Evolutionary conservation across 1,140 invertebrate species (phyloP).

Genomic region (Zaprionus lachaisei): DNA sequence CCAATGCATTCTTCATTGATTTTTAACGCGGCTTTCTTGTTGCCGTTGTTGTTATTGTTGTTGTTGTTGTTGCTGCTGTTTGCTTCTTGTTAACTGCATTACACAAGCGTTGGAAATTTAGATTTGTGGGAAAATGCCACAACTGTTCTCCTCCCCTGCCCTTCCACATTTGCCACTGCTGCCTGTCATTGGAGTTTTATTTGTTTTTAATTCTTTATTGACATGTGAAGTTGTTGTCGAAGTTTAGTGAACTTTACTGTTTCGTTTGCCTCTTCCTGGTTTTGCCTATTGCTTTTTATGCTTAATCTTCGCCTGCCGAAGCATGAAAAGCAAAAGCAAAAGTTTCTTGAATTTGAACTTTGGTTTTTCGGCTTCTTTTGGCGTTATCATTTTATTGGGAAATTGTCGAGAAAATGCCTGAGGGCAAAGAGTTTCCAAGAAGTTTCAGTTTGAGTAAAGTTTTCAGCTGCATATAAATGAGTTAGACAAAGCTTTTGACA

Average conservation of each 20-base stretch:
- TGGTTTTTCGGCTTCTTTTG: constrained; percentile 15
- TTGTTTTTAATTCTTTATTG: constrained; percentile 83
- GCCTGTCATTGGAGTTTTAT: constrained; percentile 74
- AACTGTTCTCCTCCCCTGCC: constrained; percentile 3
- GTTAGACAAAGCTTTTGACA: not conserved
- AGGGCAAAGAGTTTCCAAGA: constrained; percentile 24
- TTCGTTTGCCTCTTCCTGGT: constrained; percentile 44
- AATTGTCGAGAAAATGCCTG: constrained; percentile 7
- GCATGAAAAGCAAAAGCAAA: constrained; percentile 66
- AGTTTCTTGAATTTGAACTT: constrained; percentile 54
- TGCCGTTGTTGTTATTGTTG: constrained; percentile 5
- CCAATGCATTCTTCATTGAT: constrained; percentile 77
- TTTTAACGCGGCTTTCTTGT: constrained; percentile 41
- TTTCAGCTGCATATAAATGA: not conserved
- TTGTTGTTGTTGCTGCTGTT: constrained; percentile 45
- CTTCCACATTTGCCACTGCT: constrained; percentile 14
- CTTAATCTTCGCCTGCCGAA: constrained; percentile 25
- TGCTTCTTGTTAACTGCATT: constrained; percentile 81
- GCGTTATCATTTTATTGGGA: constrained; percentile 25
- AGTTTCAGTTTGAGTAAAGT: constrained; percentile 6
- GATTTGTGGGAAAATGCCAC: constrained; percentile 74
- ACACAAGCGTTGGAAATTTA: constrained; percentile 72
- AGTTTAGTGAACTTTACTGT: constrained; percentile 74
- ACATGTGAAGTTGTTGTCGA: constrained; percentile 82
- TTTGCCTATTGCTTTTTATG: constrained; percentile 2